Conservation (phyloP, 2,888 invertebrate genomes). For the Chelonus formosanus region DNA sequence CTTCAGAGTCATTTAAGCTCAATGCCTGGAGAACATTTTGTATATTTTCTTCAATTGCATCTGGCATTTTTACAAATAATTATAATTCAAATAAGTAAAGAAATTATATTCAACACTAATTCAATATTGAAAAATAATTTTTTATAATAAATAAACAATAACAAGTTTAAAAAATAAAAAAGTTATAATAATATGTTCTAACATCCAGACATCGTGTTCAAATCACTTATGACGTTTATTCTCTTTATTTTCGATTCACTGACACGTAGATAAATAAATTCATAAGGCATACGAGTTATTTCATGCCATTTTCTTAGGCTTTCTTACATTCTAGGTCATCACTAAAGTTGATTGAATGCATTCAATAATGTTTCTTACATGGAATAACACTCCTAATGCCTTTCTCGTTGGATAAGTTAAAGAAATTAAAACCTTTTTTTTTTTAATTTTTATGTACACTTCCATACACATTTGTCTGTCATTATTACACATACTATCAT, state of each 20-base stretch:
- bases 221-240: not conserved
- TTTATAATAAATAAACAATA: not conserved
- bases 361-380: not conserved
- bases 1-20: slow-evolving; percentile 71
- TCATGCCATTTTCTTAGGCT: slow-evolving; percentile 12
- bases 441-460: too few relatives aligned
- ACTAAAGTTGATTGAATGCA: not conserved
- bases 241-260: not conserved
- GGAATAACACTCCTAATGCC: not conserved
- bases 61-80: slow-evolving; percentile 63
- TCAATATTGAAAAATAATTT: not conserved
- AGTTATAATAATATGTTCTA: not conserved
- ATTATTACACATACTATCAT: too few relatives aligned
- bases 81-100: not conserved
- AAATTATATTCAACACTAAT: not conserved
- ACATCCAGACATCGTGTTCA: not conserved
- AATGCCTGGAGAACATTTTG: slow-evolving; percentile 73
- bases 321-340: slow-evolving; percentile 13
- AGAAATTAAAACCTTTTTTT: too few relatives aligned
- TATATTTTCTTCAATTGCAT: slow-evolving; percentile 73
- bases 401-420: too few relatives aligned
- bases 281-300: not conserved
- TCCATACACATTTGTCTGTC: too few relatives aligned
- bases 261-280: slow-evolving; percentile 12
- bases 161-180: not conserved